These are phyloP conservation scores for Cydia amplana DNA, from an alignment of 1,140 invertebrate species.

Conservation along the genomic window DNA sequence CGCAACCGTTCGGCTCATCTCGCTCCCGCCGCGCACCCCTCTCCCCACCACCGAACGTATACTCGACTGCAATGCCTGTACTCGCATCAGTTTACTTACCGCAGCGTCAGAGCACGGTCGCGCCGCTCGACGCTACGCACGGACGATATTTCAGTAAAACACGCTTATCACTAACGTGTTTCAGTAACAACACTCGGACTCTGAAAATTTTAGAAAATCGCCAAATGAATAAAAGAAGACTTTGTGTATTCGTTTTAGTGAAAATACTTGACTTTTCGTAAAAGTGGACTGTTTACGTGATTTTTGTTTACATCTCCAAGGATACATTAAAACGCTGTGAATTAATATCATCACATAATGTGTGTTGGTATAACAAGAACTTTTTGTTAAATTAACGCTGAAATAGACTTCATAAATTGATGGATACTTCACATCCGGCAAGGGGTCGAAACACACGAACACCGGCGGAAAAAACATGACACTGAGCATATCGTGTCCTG, in stretches of 20 bases:
- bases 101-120: constrained; percentile 71
- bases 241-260: constrained; percentile 37
- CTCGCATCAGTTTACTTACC: constrained; percentile 68
- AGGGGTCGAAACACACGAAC: constrained; percentile 70
- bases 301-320: constrained; percentile 56
- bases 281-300: constrained; percentile 53
- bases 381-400: constrained; percentile 61
- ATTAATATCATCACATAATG: constrained; percentile 55
- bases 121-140: constrained; percentile 64
- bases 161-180: constrained; percentile 67
- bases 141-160: constrained; percentile 63
- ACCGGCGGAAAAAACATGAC: constrained; percentile 78
- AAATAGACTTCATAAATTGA: constrained; percentile 75
- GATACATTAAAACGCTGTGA: constrained; percentile 47
- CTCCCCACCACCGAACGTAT: constrained; percentile 55
- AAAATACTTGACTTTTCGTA: constrained; percentile 38
- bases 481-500: constrained; percentile 71
- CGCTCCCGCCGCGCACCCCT: constrained; percentile 52
- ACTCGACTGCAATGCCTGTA: constrained; percentile 74
- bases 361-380: constrained; percentile 59
- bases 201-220: constrained; percentile 41
- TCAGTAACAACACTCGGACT: constrained; percentile 42
- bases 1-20: constrained; percentile 71
- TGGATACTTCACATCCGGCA: constrained; percentile 75
- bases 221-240: constrained; percentile 36